Conservation (phyloP, 2,888 invertebrate genomes). For the Drosophila sordidula region DNA sequence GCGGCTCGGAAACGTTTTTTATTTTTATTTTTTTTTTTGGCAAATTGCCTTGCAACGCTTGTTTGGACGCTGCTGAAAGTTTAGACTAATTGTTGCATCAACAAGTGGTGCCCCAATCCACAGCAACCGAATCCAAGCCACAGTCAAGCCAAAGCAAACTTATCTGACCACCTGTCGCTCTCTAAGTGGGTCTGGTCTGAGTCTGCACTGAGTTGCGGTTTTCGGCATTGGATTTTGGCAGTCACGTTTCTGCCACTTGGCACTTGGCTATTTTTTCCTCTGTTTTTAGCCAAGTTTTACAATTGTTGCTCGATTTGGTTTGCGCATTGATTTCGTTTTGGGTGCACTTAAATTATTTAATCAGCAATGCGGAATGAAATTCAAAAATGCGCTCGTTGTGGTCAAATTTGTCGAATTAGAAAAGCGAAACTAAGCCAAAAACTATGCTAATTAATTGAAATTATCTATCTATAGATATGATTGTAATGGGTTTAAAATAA, state of each 20-base stretch:
- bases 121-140: conserved; percentile 21
- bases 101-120: conserved; percentile 54
- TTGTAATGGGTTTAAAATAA: too few species aligned
- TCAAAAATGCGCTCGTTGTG: conserved; percentile 20
- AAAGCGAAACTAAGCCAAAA: conserved; percentile 5
- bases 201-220: conserved; percentile 23
- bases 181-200: conserved; percentile 35
- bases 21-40: conserved; percentile 28
- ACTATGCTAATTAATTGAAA: conserved; percentile 11
- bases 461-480: not conserved
- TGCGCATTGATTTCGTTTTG: conserved; percentile 42
- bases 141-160: conserved; percentile 39
- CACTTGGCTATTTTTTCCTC: conserved; percentile 52
- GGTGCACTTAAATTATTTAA: conserved; percentile 45
- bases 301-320: conserved; percentile 44
- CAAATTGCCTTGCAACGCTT: conserved; percentile 70
- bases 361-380: conserved; percentile 45
- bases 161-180: conserved; percentile 77
- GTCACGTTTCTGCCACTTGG: conserved; percentile 82
- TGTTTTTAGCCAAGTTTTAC: conserved; percentile 28
- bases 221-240: conserved; percentile 56
- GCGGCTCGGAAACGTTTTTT: conserved; percentile 43
- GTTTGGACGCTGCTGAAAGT: conserved; percentile 67
- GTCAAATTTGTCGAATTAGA: conserved; percentile 4
- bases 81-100: conserved; percentile 75